Base-by-base conservation (phyloP, 2,797 vertebrate species). In the Danio albolineatus region DNA sequence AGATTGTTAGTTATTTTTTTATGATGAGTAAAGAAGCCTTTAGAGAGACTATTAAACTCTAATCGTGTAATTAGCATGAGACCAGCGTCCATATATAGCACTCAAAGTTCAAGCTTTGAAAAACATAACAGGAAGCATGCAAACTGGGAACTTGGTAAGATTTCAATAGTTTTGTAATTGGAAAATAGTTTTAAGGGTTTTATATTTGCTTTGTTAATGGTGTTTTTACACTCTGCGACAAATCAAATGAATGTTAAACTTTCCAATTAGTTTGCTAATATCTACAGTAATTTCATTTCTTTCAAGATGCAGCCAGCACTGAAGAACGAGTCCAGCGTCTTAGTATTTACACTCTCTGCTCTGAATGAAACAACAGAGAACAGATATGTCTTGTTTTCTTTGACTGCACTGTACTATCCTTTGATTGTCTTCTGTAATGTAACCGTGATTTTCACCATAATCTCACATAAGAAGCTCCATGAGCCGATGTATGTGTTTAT, bases 401-500 rank as follows among this genome's bases (percentile, higher is more conserved):
- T 81, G 8, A 76, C 76, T 44, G 76, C 39, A 44, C 5, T 84
- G 17, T 81, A 38, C 48, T 84, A 84, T 72, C 60, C 73, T 6
- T 41, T 82, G n/a, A 81, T 84, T 4, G 57, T 84, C 4, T 41
- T 84, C 0, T 84, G 71, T 14, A 84, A 84, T 73, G 70, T 73
- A 21, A 75, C 62, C 2, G 48, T 82, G 0, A 66, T 84, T 72
- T 59, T 53, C 8, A 70, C 21, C 19, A 72, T 84, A 28, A 57
- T 69, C n/a, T 82, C 53, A 28, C 66, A 66, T 28, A 80, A 73
- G 75, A 59, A 36, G 0, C 81, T 86, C 38, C 85, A 85, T 17
- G 76, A 85, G 14, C 85, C 85, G 1, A 85, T 86, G 85, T 86
- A 85, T 69, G 73, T 83, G 13, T 85, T 85, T 64, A 51, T 86